Evolutionary conservation across 92 coral and sea anemone genomes (phyloP), one percentile per base, ranked within the genome.

Genomic region (Porites rus): DNA sequence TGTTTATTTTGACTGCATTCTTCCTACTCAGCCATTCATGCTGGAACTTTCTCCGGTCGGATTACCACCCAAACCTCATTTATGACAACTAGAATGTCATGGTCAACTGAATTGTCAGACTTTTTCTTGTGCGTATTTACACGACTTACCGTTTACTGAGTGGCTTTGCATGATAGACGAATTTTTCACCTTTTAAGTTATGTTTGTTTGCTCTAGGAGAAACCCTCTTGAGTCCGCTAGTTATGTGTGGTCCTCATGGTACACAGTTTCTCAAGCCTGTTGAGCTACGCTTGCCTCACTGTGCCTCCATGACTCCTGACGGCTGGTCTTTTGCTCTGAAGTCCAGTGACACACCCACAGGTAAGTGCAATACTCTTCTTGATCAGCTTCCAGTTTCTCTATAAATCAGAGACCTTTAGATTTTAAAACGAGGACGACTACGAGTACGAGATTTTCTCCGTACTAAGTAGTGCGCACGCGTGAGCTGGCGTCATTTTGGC

Each of bases 191-290:
- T 82, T 53, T 75, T 75, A 75, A 75, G 82, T 78, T 63, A 71
- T 54, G 82, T 78, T 72, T 11, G 63, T 52, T 67, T 56, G 68
- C 80, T 73, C 18, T 53, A 97, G 99, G 99, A 76, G 99, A 97
- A 82, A 97, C 99, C 76, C 93, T 97, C 14, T 84, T 97, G 80
- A 97, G 99, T 87, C 99, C 99, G 74, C 88, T 97, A 51, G 99
- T 97, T 46, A 97, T 97, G 99, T 97, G 99, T 76, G 99, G 99
- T 46, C 99, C 99, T 13, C 99, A 97, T 81, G 99, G 99, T 51
- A 95, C 98, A 22, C 92, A 93, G 86, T 97, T 97, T 75, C 96
- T 93, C 16, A 97, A 95, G 76, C 93, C 98, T 10, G 99, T 97
- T 17, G 99, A 97, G 79, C 92, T 97, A 10, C 92, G 98, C 50